These are phyloP conservation scores for Sterrhoptilus dennistouni DNA, from an alignment of 2,113 vertebrate genomes.

Conservation along the genomic window DNA sequence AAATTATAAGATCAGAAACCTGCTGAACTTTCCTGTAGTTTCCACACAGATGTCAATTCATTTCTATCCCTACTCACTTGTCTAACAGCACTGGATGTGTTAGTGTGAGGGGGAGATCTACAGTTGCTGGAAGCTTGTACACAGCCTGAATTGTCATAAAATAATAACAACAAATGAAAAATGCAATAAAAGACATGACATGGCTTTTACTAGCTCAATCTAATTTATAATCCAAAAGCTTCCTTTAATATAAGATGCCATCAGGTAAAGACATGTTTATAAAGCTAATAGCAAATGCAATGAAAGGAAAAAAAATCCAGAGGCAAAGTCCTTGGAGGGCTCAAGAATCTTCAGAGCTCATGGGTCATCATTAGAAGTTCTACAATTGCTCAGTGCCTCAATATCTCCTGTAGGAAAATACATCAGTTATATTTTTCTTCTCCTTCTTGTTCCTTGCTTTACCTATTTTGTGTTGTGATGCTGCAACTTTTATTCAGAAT, in stretches of 20 bases:
- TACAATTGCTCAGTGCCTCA: not conserved
- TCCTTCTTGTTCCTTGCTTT: not conserved
- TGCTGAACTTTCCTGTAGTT: not conserved
- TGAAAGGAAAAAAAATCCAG: not conserved
- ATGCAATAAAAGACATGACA: constrained; percentile 53
- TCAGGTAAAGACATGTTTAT: not conserved
- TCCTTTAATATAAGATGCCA: constrained; percentile 54
- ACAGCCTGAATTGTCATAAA: constrained; percentile 49
- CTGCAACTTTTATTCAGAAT: not conserved
- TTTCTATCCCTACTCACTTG: not conserved
- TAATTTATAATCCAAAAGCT: constrained; percentile 58
- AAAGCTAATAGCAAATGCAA: constrained; percentile 13
- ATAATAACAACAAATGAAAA: constrained; percentile 65
- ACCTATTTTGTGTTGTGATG: not conserved
- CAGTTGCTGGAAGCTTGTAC: constrained; percentile 12
- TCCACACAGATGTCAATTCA: not conserved
- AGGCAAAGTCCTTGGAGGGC: not conserved
- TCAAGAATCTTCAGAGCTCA: not conserved
- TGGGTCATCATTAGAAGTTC: not conserved
- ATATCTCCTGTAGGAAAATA: not conserved
- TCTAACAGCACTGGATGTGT: not conserved
- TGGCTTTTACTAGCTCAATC: constrained; percentile 52
- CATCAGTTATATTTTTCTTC: not conserved
- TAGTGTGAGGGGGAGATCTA: not conserved
- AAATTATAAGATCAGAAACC: constrained; percentile 13